A percentile compares a stretch with the other conserved stretches of the same genome.
Evolutionary conservation across 2,888 invertebrate species (phyloP).

Genomic region (Dynastes maya): DNA sequence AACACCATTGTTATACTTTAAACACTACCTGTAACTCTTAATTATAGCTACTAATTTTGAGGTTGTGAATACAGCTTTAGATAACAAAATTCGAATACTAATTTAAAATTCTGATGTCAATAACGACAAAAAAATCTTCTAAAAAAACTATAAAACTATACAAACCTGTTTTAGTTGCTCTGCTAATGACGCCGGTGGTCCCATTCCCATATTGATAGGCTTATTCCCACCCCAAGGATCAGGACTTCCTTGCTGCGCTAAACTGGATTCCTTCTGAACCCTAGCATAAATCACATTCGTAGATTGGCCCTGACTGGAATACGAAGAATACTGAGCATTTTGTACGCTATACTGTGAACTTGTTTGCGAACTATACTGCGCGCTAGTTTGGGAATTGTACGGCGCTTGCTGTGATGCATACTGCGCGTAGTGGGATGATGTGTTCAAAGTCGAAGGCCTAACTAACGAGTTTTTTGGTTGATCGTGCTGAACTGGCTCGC

Average conservation of each 20-base stretch:
- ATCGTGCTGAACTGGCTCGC: constrained; percentile 44
- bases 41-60: too few species aligned
- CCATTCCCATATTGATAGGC: constrained; percentile 70
- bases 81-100: too few species aligned
- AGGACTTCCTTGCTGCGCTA: constrained; percentile 63
- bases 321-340: constrained; percentile 59
- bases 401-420: constrained; percentile 55
- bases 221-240: constrained; percentile 68
- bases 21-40: too few species aligned
- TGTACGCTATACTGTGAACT: constrained; percentile 62
- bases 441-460: constrained; percentile 60
- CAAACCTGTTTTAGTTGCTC: constrained; percentile 87
- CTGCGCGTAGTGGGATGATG: constrained; percentile 58
- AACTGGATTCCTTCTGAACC: constrained; percentile 72
- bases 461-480: constrained; percentile 51
- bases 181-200: constrained; percentile 85
- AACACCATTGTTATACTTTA: too few species aligned
- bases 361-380: constrained; percentile 57
- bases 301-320: constrained; percentile 54
- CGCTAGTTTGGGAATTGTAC: constrained; percentile 59
- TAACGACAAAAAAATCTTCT: too few species aligned
- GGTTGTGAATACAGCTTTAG: too few species aligned
- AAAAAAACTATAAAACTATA: background rate
- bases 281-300: constrained; percentile 70
- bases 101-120: too few species aligned